phyloP scores from a whole-genome alignment of 2,113 vertebrate genomes.

The Hemicordylus capensis region DNA sequence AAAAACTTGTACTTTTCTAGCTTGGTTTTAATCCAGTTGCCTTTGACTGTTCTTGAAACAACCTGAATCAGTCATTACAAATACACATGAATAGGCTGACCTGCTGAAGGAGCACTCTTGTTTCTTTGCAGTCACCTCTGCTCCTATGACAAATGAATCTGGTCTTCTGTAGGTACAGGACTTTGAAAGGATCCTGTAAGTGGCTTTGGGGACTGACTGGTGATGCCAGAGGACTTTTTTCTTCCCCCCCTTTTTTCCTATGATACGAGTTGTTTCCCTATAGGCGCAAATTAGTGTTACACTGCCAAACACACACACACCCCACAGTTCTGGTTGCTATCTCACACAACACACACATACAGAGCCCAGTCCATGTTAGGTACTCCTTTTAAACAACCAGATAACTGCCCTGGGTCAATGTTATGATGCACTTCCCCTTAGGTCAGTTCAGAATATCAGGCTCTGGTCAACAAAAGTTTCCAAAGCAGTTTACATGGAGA shows the following conservation, averaged over 20 bases:
- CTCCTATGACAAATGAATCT: neutral
- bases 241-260: no score
- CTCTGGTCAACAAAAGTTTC: neutral
- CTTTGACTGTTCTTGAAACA: neutral
- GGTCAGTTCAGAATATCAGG: neutral
- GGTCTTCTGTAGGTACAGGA: neutral
- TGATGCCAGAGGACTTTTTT: no score
- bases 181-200: neutral
- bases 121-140: neutral
- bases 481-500: no score
- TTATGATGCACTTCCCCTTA: neutral
- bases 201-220: neutral
- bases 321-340: no score
- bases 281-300: neutral
- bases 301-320: no score
- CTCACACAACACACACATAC: no score
- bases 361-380: neutral
- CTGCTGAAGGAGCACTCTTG: neutral
- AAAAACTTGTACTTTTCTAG: neutral
- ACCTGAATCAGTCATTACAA: neutral
- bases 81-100: neutral
- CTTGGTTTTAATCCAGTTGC: neutral
- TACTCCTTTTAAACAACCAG: neutral
- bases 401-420: neutral
- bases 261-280: neutral